A percentile compares a stretch with the other conserved stretches of the same genome.
Evolutionary conservation across 2,888 invertebrate genomes (phyloP).

Genomic region (Pristionchus entomophagus): DNA sequence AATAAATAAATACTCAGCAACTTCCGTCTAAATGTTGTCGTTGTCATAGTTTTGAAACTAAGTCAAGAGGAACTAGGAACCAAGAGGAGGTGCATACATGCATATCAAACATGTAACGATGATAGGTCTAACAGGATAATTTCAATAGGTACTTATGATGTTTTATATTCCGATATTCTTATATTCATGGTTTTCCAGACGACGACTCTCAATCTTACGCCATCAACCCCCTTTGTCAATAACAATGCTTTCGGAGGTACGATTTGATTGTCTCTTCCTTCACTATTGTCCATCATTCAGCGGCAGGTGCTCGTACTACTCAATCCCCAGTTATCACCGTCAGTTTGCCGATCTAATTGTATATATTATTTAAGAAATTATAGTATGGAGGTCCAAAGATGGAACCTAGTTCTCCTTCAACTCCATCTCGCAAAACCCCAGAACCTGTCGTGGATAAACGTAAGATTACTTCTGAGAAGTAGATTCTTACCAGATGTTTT

Average conservation of each 20-base stretch:
- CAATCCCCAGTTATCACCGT: constrained; percentile 13
- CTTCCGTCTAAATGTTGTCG: no score
- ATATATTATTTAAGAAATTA: neutral
- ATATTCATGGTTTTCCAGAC: neutral
- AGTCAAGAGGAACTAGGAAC: no score
- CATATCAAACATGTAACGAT: no score
- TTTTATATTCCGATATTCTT: no score
- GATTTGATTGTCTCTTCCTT: neutral
- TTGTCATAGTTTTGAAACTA: no score
- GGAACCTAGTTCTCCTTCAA: constrained; percentile 22
- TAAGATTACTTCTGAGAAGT: neutral
- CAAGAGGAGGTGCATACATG: no score
- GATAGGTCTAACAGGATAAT: no score
- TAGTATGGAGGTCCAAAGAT: constrained; percentile 44
- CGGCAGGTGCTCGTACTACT: neutral
- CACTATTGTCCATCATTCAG: neutral
- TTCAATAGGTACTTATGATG: no score
- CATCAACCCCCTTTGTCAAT: constrained; percentile 21
- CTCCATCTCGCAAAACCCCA: constrained; percentile 12
- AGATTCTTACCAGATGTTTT: no score
- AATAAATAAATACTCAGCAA: no score
- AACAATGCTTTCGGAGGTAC: constrained; percentile 42
- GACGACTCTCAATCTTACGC: neutral
- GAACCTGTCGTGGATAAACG: constrained; percentile 47
- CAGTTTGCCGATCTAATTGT: neutral